Conservation (phyloP, 64 coral and sea anemone genomes). For the Pocillopora damicornis region DNA sequence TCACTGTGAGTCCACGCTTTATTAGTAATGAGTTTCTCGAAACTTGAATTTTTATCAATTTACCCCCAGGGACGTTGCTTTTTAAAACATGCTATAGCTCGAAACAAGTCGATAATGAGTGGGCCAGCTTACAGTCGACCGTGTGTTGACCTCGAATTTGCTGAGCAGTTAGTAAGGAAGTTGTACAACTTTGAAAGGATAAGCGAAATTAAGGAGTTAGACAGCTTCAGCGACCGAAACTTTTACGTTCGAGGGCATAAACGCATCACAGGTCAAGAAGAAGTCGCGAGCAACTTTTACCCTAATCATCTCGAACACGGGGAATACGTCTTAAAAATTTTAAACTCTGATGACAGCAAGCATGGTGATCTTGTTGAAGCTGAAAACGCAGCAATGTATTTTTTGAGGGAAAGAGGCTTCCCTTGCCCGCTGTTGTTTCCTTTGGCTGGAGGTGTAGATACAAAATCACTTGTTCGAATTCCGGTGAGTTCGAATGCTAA, state of each 20-base stretch:
- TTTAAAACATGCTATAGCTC: neutral
- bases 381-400: constrained; percentile 28
- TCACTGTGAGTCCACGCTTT: too few relatives aligned
- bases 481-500: neutral
- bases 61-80: too few relatives aligned
- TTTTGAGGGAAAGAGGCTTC: constrained; percentile 26
- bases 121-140: neutral
- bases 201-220: constrained; percentile 26
- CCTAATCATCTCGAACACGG: neutral
- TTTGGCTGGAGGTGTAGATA: neutral
- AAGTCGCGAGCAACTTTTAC: neutral
- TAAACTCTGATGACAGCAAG: constrained; percentile 46
- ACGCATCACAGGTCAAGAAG: neutral
- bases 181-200: constrained; percentile 27
- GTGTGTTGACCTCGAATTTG: neutral
- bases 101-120: neutral
- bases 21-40: too few relatives aligned
- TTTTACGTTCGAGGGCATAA: constrained; percentile 43
- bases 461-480: neutral
- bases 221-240: constrained; percentile 35
- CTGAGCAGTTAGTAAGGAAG: constrained; percentile 13
- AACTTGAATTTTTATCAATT: too few relatives aligned
- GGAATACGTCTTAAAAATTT: constrained; percentile 53
- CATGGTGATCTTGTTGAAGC: constrained; percentile 20
- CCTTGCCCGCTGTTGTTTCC: constrained; percentile 29